Conservation (phyloP, 2,113 vertebrate genomes). For the Tachuris rubrigastra region DNA sequence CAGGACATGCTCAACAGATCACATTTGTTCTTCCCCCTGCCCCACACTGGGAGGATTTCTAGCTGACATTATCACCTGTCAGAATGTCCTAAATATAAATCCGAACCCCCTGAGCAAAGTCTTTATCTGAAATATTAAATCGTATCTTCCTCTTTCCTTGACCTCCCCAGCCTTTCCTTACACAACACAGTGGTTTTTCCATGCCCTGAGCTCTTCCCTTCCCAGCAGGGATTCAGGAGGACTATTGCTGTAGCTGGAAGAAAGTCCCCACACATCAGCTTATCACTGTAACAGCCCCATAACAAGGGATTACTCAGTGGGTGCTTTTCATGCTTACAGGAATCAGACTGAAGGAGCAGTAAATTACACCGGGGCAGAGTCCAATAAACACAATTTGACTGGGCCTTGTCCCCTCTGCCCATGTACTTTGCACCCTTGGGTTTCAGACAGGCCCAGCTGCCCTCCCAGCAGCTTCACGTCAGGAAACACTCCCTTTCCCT, state of each 20-base stretch:
- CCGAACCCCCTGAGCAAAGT: neutral
- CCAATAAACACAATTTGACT: neutral
- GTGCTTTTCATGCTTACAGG: neutral
- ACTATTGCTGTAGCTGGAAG: accelerated
- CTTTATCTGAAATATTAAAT: neutral
- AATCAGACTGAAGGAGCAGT: accelerated
- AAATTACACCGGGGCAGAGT: neutral
- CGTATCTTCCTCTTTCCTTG: neutral
- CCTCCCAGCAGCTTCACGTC: neutral
- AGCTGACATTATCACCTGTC: neutral
- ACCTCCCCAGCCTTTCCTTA: neutral
- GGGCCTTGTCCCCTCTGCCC: neutral
- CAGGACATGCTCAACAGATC: neutral
- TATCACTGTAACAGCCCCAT: neutral
- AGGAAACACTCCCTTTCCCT: neutral
- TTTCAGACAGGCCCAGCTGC: neutral
- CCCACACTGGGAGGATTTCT: neutral
- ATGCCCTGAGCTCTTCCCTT: neutral
- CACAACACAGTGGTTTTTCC: neutral
- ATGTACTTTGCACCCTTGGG: neutral
- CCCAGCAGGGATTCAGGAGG: neutral
- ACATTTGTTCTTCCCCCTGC: neutral
- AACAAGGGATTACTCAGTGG: neutral
- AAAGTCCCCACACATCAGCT: neutral
- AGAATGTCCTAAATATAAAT: neutral